Base-by-base conservation (phyloP, 2,888 invertebrate species). In the Chorisops tibialis region DNA sequence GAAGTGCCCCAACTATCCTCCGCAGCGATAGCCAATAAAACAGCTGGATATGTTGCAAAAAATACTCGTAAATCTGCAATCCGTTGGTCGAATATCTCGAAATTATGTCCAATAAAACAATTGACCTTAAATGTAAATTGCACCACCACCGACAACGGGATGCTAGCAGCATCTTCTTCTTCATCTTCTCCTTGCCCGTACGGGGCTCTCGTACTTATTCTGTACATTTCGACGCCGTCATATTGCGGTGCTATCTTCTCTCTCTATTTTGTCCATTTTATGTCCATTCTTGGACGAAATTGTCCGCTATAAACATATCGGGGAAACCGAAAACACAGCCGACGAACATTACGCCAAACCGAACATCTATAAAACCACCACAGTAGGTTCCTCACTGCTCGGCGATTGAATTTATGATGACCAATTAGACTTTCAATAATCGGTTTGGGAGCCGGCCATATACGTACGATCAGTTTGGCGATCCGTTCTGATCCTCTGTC, bases 341-440 rank as follows among this genome's bases (percentile, higher is more conserved):
- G 9, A 30, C 3, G 30, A 7, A 30, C 30, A 30, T 30, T 30
- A 30, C 30, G 2, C 30, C 5, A 9, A 5, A 9, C 30, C 2
- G 3, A 30, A 30, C 30, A 30, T 30, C 30, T 30, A 30, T 30
- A 9, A 9, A 30, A 30, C 5, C 30, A 30, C 30, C 30, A 24
- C 7, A 30, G 30, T 9, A 30, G 39, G 39, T 14, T 16, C 16
- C 11, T n/a, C 39, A 6, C 6, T 11, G 16, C 45, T 35, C 21
- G 51, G 6, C 14, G 9, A 37, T 37, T 62, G 65, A 66, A 67
- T 67, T 66, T 67, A 65, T 66, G 67, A 66, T 64, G 62, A 65
- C 65, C 67, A 67, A 62, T 65, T 63, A 67, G 67, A 70, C 65
- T 67, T 68, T 65, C 67, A 68, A 50, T 67, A 66, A 66, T 66